phyloP scores from a whole-genome alignment of 2,113 vertebrate genomes.

The Mus pahari region DNA sequence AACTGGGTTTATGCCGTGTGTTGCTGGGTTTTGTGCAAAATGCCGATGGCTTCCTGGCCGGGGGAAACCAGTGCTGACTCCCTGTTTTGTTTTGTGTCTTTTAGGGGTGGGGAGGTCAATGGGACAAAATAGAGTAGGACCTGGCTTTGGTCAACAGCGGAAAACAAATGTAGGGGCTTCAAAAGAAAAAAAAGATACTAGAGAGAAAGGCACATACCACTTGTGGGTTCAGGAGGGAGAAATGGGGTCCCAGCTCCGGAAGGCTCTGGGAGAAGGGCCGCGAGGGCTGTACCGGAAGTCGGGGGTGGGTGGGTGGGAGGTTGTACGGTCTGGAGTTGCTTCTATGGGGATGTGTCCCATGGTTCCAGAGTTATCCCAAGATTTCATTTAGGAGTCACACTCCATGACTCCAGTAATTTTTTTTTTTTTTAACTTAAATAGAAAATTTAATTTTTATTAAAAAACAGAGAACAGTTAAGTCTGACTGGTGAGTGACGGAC shows the following conservation, averaged over 20 bases:
- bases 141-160: not conserved
- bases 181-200: not conserved
- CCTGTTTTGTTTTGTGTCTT: not conserved
- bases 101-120: not conserved
- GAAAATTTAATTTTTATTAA: not conserved
- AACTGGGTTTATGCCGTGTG: not conserved
- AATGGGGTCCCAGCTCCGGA: not conserved
- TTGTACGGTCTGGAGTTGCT: not conserved
- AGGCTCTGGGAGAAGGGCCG: not conserved
- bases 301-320: too few relatives aligned
- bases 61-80: not conserved
- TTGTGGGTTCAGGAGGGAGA: too few relatives aligned
- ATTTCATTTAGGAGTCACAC: not conserved
- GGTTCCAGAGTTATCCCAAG: not conserved
- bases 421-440: not conserved
- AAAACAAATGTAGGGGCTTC: not conserved
- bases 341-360: not conserved
- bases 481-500: not conserved
- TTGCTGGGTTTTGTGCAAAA: not conserved
- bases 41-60: not conserved
- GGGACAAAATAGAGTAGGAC: not conserved
- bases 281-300: not conserved
- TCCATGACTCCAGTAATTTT: not conserved
- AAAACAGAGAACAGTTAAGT: not conserved
- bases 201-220: not conserved